Evolutionary conservation across 2,888 invertebrate genomes (phyloP), one percentile per base, ranked within the genome.

Genomic region (Volucella zonaria): DNA sequence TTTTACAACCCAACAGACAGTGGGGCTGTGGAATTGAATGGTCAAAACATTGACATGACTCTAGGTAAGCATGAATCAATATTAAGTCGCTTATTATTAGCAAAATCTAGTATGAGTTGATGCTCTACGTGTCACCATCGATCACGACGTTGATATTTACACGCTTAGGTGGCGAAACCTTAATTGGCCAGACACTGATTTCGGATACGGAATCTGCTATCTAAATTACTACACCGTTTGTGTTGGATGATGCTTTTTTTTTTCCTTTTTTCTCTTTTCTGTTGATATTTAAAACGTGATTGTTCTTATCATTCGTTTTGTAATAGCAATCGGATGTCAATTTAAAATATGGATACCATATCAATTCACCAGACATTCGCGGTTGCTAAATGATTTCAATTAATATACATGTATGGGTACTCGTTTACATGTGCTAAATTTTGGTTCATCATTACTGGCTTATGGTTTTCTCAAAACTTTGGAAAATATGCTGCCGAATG

Each of bases 1-100:
- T 95, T 95, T 92, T 95, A 95, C 91, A 95, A 95, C 91, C 95
- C 96, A 87, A 95, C 95, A 87, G 94, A 96, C 93, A 96, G 96
- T 92, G 97, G 96, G 79, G 97, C 97, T 87, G 95, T 96, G 73
- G 94, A 96, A 91, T 94, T 98, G 90, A 96, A 95, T 87, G 93
- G 95, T 92, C 94, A 95, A 91, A 97, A 96, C 93, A 94, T 97
- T 93, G 96, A 96, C 93, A 95, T 95, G 94, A 95, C 95, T 87
- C 93, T 97, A 93, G 96, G 97, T 97, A 92, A 94, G 93, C 90
- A 14, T 73, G 31, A 45, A 45, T 73, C 47, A 64, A 74, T 78
- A 52, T n/a, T 59, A 1, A 9, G 40, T 6, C 8, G 38, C 4
- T 49, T 59, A 38, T 11, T 31, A 45, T 56, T 15, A 9, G 15